These are phyloP conservation scores for Bryconaethiops microstoma DNA, from an alignment of 2,797 vertebrate species.

Conservation along the genomic window DNA sequence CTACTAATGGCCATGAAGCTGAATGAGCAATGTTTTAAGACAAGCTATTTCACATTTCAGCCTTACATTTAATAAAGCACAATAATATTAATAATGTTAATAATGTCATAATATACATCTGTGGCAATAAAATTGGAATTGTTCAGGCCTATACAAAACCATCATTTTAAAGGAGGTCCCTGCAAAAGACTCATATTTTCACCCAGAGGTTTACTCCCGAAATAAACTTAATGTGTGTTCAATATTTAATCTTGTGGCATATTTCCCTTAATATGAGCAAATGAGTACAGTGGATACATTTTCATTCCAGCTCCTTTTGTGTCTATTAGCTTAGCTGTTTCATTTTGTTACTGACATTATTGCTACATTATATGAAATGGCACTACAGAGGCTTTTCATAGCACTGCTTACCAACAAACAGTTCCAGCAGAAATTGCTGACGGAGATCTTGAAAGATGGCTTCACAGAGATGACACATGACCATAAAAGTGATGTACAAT, in stretches of 20 bases:
- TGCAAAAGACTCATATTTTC: constrained; percentile 30
- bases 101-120: constrained; percentile 13
- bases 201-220: constrained; percentile 37
- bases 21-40: constrained; percentile 30
- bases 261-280: constrained; percentile 48
- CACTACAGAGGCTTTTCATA: constrained; percentile 42
- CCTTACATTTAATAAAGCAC: constrained; percentile 20
- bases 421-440: constrained; percentile 38
- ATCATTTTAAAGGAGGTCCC: not conserved
- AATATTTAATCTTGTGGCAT: constrained; percentile 56
- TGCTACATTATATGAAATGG: constrained; percentile 47
- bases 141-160: constrained; percentile 16
- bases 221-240: constrained; percentile 53
- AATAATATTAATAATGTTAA: constrained; percentile 20
- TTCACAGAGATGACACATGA: constrained; percentile 27
- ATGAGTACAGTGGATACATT: constrained; percentile 42
- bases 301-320: constrained; percentile 30
- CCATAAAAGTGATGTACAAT: constrained; percentile 37
- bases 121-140: constrained; percentile 12
- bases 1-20: not conserved
- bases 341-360: constrained; percentile 48
- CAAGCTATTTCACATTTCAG: not conserved
- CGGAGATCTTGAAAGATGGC: constrained; percentile 33
- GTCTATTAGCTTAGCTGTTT: constrained; percentile 41
- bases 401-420: constrained; percentile 36